Evolutionary conservation across 2,113 vertebrate species (phyloP).

Genomic region (Conger conger): DNA sequence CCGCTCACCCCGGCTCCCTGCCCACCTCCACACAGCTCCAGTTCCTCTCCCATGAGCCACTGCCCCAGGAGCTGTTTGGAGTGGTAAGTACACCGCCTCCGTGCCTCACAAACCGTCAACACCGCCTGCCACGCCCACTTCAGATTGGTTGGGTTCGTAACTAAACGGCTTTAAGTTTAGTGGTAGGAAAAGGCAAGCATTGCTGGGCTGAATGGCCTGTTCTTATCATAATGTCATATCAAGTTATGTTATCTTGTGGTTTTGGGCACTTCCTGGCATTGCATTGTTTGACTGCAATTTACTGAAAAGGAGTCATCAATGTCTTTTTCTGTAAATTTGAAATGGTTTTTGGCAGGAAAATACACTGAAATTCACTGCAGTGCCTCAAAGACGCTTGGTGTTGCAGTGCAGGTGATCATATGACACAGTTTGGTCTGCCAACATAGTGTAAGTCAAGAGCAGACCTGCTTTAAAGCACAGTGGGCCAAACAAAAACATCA

Average conservation of each 20-base stretch:
- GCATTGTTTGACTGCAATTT: background rate
- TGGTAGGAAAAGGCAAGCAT: too few relatives aligned
- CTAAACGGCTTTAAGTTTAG: too few relatives aligned
- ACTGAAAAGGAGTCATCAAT: background rate
- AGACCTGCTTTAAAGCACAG: too few relatives aligned
- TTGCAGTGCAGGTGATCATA: background rate
- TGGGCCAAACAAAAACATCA: background rate
- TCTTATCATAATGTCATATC: too few relatives aligned
- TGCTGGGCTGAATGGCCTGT: too few relatives aligned
- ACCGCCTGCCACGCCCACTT: too few relatives aligned
- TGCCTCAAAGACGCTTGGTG: background rate
- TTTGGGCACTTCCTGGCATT: too few relatives aligned
- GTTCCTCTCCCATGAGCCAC: slow-evolving; percentile 90
- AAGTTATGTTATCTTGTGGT: too few relatives aligned
- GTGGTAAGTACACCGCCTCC: slow-evolving; percentile 73
- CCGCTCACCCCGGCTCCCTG: slow-evolving; percentile 83
- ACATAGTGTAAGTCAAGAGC: background rate
- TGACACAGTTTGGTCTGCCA: background rate
- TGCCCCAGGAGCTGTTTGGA: slow-evolving; percentile 93
- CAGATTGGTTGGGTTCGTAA: too few relatives aligned
- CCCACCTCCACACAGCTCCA: slow-evolving; percentile 88
- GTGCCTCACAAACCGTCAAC: too few relatives aligned
- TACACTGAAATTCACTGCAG: background rate
- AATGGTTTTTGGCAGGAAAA: background rate
- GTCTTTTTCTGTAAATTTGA: background rate